Conservation (phyloP, 2,113 vertebrate genomes). For the Penelope pileata region DNA sequence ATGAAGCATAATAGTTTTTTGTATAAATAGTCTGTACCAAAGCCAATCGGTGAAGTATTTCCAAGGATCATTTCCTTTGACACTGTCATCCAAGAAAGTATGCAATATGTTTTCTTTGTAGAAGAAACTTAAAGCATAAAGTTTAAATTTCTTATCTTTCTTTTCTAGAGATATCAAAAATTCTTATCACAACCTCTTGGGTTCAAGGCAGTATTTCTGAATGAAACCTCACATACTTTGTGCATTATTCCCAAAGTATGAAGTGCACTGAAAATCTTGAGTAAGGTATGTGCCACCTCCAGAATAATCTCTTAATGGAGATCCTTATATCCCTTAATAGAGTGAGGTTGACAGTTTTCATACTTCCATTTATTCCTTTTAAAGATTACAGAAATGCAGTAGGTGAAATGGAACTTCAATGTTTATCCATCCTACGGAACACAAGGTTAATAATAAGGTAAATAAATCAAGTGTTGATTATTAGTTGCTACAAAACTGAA, state of each 20-base stretch:
- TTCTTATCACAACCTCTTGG: neutral
- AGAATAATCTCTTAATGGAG: neutral
- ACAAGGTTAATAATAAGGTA: neutral
- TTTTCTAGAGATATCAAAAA: neutral
- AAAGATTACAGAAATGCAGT: neutral
- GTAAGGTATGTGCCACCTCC: neutral
- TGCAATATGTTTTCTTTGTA: neutral
- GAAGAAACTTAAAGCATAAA: neutral
- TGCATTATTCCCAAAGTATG: neutral
- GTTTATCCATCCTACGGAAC: neutral
- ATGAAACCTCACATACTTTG: neutral
- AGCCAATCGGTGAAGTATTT: conserved; percentile 18
- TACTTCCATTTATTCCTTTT: neutral
- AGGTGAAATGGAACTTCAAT: neutral
- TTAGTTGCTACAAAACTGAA: neutral
- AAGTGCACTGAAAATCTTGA: neutral
- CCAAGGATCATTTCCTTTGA: conserved; percentile 36
- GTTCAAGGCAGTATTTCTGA: neutral
- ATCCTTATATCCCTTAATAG: neutral
- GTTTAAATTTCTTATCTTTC: neutral
- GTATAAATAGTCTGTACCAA: neutral
- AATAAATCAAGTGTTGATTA: neutral
- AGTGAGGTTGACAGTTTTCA: neutral
- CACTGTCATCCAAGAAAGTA: neutral
- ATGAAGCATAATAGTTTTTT: conserved; percentile 7